Base-by-base conservation (phyloP, 2,113 vertebrate species). In the Paracanthobrama guichenoti region DNA sequence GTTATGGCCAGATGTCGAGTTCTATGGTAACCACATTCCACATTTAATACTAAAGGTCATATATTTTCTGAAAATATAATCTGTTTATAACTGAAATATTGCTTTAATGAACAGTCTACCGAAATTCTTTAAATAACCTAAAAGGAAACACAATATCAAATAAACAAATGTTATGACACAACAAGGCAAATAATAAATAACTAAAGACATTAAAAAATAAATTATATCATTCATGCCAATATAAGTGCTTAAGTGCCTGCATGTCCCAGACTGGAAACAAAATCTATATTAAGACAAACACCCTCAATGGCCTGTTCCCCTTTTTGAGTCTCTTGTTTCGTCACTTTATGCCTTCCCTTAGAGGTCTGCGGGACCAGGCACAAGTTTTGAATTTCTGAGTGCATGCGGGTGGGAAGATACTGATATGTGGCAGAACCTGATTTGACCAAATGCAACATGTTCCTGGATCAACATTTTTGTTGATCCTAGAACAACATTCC, bases 131-230 rank as follows among this genome's bases (percentile, higher is more conserved):
- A 66, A 66, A 28, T 66, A 50, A 62, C 13, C 1, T 35, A 14
- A 80, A 48, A 66, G 16, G 10, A 22, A 48, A 78, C 16, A 72
- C 22, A 44, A 1, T 55, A 26, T 57, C 11, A 53, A 18, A 6
- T 16, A 13, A 57, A 59, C 11, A 55, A 31, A 62, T 6, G 9
- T 55, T 18, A 55, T 31, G 20, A 74, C 42, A 79, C 55, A 22
- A 64, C 42, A 62, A n/a, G 20, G 44, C 4, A 77, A 69, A 75
- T 31, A 84, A 79, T 69, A 71, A 59, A 71, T 57, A 84, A 28
- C 2, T 26, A 59, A 44, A 31, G 50, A 60, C 39, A 22, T 73
- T 48, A 62, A 71, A 81, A 66, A 77, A 85, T 66, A 82, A 87
- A 78, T 78, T 35, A 39, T 4, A 71, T 77, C 5, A 42, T 69